Evolutionary conservation across 2,797 vertebrate species (phyloP), one percentile per base, ranked within the genome.

Genomic region (Leptatherina wallacei): DNA sequence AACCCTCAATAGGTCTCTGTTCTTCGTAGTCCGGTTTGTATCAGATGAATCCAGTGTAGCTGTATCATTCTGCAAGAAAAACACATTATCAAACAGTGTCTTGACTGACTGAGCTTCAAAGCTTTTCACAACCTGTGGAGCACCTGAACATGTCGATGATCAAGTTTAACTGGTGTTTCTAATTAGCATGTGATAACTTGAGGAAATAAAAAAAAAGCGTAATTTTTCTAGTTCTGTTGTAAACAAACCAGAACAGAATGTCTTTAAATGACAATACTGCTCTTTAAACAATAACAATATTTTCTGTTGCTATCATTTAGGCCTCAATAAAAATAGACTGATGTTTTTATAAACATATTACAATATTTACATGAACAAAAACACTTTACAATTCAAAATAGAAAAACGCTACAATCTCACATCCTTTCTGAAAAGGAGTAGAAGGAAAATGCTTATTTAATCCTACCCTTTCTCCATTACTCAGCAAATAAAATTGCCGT

Each of bases 31-130:
- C 69, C 13, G 20, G 29, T 18, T 40, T 33, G 24, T 14, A 54
- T 63, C 71, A 12, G 27, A 16, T 27, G 66, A 59, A 38, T 40
- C 2, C 60, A 14, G 30, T 29, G 16, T 22, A 14, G 12, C 40
- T 0, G 56, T 0, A n/a, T 8, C 73, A 68, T 69, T 74, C 85
- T 90, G 84, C 13, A 77, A 77, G 0, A 76, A 1, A 78, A 69
- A 77, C 18, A 49, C 0, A 3, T 40, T 0, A 62, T 71, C 18
- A 75, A 33, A 69, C 13, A 10, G 1, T 13, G 24, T 16, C 27
- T 32, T 3, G 1, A 18, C 40, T 36, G 44, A 40, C 12, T 14
- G 9, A 22, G 54, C 11, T 1, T 40, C 1, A 16, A 24, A 8
- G 33, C 36, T 12, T 7, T 22, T 14, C 29, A 6, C 8, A 47